phyloP scores from a whole-genome alignment of 1,140 invertebrate species.

The Musca vetustissima region DNA sequence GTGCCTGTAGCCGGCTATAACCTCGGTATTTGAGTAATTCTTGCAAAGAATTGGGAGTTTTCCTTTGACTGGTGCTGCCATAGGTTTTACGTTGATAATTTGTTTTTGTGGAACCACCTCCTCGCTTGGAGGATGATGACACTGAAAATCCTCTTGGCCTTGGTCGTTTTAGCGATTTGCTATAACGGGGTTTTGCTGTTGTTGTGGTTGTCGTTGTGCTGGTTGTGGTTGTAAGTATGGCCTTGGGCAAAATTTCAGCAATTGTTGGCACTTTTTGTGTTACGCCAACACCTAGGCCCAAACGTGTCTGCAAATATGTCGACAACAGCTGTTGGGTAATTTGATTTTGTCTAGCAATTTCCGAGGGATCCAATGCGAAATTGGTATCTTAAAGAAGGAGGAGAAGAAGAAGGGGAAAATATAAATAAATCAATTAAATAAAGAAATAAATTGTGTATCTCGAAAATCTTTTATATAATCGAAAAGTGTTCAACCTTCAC shows the following conservation, averaged over 20 bases:
- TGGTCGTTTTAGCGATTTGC: conserved; percentile 21
- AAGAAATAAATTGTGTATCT: too few species aligned
- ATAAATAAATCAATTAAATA: too few species aligned
- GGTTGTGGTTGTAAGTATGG: conserved; percentile 39
- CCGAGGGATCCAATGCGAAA: conserved; percentile 58
- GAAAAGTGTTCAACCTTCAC: too few species aligned
- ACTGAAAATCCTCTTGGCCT: conserved; percentile 40
- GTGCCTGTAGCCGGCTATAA: not conserved
- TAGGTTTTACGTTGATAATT: conserved; percentile 5
- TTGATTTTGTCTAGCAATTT: conserved; percentile 69
- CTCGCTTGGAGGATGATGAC: not conserved
- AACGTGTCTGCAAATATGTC: conserved; percentile 66
- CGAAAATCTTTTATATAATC: too few species aligned
- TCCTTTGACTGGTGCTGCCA: not conserved
- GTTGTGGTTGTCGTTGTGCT: conserved; percentile 30
- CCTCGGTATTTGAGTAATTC: too few species aligned
- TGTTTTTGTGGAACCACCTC: not conserved
- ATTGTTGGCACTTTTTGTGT: conserved; percentile 61
- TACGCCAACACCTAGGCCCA: conserved; percentile 60
- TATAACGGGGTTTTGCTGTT: conserved; percentile 32
- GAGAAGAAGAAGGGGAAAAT: too few species aligned
- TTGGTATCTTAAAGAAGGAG: conserved; percentile 3
- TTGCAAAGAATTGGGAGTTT: too few species aligned
- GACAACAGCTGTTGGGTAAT: conserved; percentile 72
- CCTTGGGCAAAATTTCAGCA: conserved; percentile 62